Evolutionary conservation across 2,797 vertebrate genomes (phyloP).

Genomic region (Hippoglossus hippoglossus): DNA sequence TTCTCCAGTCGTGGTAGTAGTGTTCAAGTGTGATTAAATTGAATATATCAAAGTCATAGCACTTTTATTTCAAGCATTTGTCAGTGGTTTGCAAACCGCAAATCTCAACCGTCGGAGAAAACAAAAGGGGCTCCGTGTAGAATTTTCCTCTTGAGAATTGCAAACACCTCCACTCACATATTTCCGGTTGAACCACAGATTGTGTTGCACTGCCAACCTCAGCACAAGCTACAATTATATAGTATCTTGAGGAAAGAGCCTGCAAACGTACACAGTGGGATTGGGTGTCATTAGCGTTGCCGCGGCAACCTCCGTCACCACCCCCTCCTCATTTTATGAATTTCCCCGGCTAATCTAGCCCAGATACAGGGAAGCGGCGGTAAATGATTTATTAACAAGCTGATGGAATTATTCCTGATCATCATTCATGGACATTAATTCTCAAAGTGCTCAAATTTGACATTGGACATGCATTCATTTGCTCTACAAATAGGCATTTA

Average conservation of each 20-base stretch:
- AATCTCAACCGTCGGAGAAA: slow-evolving; percentile 11
- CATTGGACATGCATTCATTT: slow-evolving; percentile 71
- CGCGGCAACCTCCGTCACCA: slow-evolving; percentile 64
- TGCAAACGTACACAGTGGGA: slow-evolving; percentile 44
- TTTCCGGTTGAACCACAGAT: slow-evolving; percentile 17
- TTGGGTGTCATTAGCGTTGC: slow-evolving; percentile 77
- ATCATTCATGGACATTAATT: slow-evolving; percentile 74
- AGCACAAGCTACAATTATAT: slow-evolving; percentile 58
- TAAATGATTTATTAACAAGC: slow-evolving; percentile 80
- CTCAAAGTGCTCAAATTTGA: slow-evolving; percentile 64
- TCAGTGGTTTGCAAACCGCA: slow-evolving; percentile 11
- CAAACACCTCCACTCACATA: not conserved
- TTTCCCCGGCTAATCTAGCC: slow-evolving; percentile 68
- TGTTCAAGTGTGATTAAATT: slow-evolving; percentile 31
- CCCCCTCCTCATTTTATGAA: slow-evolving; percentile 60
- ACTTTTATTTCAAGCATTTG: slow-evolving; percentile 23
- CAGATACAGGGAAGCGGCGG: slow-evolving; percentile 62
- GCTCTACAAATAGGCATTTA: slow-evolving; percentile 67
- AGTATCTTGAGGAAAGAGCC: slow-evolving; percentile 53
- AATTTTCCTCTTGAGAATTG: slow-evolving; percentile 26
- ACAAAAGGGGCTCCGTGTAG: not conserved
- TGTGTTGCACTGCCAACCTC: slow-evolving; percentile 43
- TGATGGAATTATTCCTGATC: slow-evolving; percentile 76
- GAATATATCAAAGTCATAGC: slow-evolving; percentile 42
- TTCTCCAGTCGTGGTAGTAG: slow-evolving; percentile 1